phyloP scores from a whole-genome alignment of 2,888 invertebrate genomes.

The Carcina quercana region DNA sequence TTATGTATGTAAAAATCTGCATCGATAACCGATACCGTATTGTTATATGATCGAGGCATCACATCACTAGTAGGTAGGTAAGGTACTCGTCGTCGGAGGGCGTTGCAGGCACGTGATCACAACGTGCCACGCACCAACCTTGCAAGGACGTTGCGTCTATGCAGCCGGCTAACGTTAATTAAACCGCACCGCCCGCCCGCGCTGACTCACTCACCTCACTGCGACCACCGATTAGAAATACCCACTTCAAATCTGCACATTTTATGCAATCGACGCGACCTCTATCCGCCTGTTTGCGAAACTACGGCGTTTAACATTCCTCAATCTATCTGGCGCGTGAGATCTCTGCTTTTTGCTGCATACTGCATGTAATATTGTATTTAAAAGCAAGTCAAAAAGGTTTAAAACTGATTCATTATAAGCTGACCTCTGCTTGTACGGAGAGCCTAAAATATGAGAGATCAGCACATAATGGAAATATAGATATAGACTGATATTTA shows the following conservation, averaged over 20 bases:
- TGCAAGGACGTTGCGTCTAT: slow-evolving; percentile 70
- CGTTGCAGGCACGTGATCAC: slow-evolving; percentile 46
- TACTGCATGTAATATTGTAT: too few relatives aligned
- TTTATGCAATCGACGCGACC: slow-evolving; percentile 3
- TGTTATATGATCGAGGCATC: too few relatives aligned
- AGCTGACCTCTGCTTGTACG: too few relatives aligned
- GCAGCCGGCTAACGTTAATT: slow-evolving; percentile 55
- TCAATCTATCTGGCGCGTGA: not conserved
- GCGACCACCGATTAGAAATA: slow-evolving; percentile 18
- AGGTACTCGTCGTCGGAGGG: not conserved
- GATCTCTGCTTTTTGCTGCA: too few relatives aligned
- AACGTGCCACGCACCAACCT: slow-evolving; percentile 48
- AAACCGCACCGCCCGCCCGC: slow-evolving; percentile 60
- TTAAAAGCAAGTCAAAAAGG: too few relatives aligned
- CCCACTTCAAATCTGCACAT: slow-evolving; percentile 4
- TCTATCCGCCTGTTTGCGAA: not conserved
- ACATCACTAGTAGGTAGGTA: too few relatives aligned
- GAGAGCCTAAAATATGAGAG: too few relatives aligned
- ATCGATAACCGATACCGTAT: too few relatives aligned
- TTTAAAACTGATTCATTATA: too few relatives aligned
- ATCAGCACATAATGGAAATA: too few relatives aligned
- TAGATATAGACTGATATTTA: too few relatives aligned
- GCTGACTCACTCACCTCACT: slow-evolving; percentile 43
- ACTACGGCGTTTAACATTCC: not conserved
- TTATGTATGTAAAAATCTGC: too few relatives aligned